Conservation (phyloP, 1,140 invertebrate species). For the Drosophila prosaltans region DNA sequence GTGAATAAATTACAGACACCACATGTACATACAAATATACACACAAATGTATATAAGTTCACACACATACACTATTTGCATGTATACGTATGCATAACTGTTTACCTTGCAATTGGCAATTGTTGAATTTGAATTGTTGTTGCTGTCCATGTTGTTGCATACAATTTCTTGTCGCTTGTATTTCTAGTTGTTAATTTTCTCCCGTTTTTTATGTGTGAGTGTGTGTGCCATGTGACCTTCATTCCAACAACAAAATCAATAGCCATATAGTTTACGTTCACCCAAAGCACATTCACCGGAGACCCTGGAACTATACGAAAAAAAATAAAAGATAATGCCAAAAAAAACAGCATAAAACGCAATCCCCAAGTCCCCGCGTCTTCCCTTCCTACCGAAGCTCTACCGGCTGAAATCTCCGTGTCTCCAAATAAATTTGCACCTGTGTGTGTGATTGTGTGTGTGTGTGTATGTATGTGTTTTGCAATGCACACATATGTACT, state of each 20-base stretch:
- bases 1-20: conserved; percentile 47
- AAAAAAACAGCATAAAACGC: conserved; percentile 8
- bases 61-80: not conserved
- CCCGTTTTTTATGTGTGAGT: conserved; percentile 35
- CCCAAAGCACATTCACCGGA: conserved; percentile 29
- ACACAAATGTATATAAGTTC: not conserved
- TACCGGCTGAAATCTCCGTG: not conserved
- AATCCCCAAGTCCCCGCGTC: not conserved
- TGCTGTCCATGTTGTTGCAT: conserved; percentile 14
- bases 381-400: not conserved
- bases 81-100: conserved; percentile 45
- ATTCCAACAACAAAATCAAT: conserved; percentile 78
- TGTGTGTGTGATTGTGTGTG: not conserved
- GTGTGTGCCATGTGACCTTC: conserved; percentile 70
- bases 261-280: conserved; percentile 64
- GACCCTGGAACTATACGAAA: conserved; percentile 11
- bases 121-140: conserved; percentile 29
- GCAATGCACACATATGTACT: not conserved
- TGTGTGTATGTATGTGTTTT: not conserved
- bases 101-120: conserved; percentile 52
- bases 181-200: conserved; percentile 32
- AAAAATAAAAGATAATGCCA: not conserved
- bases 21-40: not conserved
- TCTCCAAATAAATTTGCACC: conserved; percentile 8
- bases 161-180: conserved; percentile 22